A percentile compares a stretch with the other conserved stretches of the same genome.
Conservation (phyloP, 2,113 vertebrate genomes). For the Apteryx mantelli region DNA sequence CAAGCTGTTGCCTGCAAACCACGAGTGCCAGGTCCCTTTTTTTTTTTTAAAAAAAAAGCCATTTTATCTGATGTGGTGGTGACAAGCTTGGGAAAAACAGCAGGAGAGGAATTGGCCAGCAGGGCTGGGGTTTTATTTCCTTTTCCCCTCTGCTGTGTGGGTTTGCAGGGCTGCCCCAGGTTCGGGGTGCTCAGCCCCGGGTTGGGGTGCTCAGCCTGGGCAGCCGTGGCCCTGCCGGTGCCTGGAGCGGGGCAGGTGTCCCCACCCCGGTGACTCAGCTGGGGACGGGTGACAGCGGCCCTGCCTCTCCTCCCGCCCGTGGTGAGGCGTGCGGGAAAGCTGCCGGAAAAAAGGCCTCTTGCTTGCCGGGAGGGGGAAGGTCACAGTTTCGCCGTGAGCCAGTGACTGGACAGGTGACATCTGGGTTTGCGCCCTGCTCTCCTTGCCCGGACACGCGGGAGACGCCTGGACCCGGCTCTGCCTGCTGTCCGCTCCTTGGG, state of each 20-base stretch:
- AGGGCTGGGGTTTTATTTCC: neutral
- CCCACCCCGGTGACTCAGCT: neutral
- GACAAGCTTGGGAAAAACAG: too few species aligned
- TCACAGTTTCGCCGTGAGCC: accelerated
- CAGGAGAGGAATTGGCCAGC: neutral
- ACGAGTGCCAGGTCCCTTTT: too few species aligned
- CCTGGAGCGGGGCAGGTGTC: accelerated
- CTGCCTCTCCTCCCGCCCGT: neutral
- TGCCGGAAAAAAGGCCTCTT: neutral
- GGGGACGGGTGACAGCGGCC: neutral
- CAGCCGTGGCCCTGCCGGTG: too few species aligned
- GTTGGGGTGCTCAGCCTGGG: too few species aligned
- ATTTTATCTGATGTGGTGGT: too few species aligned
- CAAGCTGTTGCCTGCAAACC: too few species aligned
- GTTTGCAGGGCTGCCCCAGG: too few species aligned
- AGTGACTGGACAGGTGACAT: neutral
- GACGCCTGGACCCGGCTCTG: accelerated
- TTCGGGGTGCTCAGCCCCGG: too few species aligned
- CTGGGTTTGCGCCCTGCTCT: neutral
- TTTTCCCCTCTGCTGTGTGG: neutral
- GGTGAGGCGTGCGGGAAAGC: neutral
- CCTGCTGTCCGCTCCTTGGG: neutral
- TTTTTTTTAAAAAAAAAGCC: too few species aligned
- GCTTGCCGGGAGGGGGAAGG: accelerated
- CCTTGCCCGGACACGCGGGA: neutral